Conservation (phyloP, 2,797 vertebrate species). For the Microctenopoma lineatum region DNA sequence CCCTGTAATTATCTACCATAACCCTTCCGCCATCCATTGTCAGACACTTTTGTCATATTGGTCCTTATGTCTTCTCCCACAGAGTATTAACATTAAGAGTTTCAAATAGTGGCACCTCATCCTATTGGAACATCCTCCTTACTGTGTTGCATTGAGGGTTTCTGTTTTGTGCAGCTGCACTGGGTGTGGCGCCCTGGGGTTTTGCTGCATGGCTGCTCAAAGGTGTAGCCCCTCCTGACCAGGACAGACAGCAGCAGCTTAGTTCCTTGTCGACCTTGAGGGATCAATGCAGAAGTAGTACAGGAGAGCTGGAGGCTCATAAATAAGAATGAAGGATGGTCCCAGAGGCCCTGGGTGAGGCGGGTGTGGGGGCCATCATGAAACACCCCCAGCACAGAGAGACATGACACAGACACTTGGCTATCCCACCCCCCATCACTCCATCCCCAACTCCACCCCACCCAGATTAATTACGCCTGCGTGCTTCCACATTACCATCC, state of each 20-base stretch:
- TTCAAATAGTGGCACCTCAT: neutral
- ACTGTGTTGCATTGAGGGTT: slow-evolving; percentile 13
- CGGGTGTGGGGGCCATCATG: slow-evolving; percentile 60
- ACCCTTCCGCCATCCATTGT: neutral
- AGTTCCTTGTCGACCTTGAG: slow-evolving; percentile 81
- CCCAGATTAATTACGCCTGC: slow-evolving; percentile 80
- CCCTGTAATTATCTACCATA: neutral
- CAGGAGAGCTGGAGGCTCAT: slow-evolving; percentile 82
- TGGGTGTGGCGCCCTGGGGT: slow-evolving; percentile 46
- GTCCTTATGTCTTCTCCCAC: neutral
- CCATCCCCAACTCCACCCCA: slow-evolving; percentile 13
- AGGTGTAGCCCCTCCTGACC: slow-evolving; percentile 42
- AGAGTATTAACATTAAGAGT: neutral
- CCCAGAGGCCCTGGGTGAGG: slow-evolving; percentile 65
- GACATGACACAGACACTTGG: slow-evolving; percentile 60
- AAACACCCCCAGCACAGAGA: slow-evolving; percentile 68
- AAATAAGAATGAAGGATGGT: slow-evolving; percentile 86
- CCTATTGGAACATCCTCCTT: neutral
- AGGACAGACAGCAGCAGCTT: slow-evolving; percentile 56
- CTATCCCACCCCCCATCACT: slow-evolving; percentile 54
- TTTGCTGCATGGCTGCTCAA: slow-evolving; percentile 51
- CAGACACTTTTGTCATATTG: neutral
- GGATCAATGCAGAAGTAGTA: slow-evolving; percentile 77
- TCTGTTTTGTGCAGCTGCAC: slow-evolving; percentile 25
- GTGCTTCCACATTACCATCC: slow-evolving; percentile 74